Percentiles rank a stretch among this genome's conserved stretches.
phyloP scores from a whole-genome alignment of 2,113 vertebrate genomes.

The Heliornis fulica region DNA sequence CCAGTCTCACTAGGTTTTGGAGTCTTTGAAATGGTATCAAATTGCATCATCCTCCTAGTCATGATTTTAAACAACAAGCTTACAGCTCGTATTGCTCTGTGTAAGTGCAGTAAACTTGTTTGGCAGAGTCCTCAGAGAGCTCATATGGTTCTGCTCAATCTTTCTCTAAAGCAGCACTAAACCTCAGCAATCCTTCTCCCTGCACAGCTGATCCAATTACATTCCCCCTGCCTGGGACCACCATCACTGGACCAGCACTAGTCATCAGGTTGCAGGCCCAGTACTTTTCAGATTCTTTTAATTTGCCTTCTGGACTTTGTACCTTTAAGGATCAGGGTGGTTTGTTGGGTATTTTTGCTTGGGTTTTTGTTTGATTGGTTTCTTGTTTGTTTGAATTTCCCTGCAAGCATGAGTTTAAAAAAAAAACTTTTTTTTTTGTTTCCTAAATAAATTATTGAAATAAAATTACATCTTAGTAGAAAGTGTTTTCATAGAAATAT shows the following conservation, averaged over 20 bases:
- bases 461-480: neutral
- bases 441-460: neutral
- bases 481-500: neutral
- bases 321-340: neutral
- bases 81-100: rapidly evolving
- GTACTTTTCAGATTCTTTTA: neutral
- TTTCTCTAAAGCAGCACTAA: neutral
- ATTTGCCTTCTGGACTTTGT: neutral
- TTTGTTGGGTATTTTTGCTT: neutral
- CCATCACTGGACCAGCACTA: neutral
- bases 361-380: too few species aligned
- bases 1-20: neutral
- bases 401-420: neutral
- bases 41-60: neutral
- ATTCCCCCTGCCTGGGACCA: neutral
- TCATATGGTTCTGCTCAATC: neutral
- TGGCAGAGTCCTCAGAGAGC: neutral
- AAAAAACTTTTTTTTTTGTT: neutral
- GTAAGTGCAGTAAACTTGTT: neutral
- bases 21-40: neutral
- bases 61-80: neutral
- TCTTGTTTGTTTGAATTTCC: neutral
- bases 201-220: rapidly evolving
- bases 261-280: neutral
- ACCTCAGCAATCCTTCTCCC: neutral